Base-by-base conservation (phyloP, 2,797 vertebrate species). In the Malurus splendens region DNA sequence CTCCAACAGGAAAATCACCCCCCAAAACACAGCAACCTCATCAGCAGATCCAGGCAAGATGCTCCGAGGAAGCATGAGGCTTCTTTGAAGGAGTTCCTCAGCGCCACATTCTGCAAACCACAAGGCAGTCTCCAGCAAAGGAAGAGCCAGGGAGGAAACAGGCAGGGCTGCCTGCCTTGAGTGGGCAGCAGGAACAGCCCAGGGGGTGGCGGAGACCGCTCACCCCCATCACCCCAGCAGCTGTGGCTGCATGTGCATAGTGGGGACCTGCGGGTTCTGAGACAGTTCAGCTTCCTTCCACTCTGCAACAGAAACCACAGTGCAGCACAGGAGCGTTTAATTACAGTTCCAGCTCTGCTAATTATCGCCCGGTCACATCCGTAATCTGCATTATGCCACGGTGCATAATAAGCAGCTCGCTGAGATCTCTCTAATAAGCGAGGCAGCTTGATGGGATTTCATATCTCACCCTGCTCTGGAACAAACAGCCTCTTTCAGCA, bases 301-400 rank as follows among this genome's bases (percentile, higher is more conserved):
- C 82, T 90, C 61, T 86, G 94, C 59, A 78, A 92, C 74, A 96
- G 73, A 94, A 95, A 96, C 92, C 96, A 90, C 72, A 84, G 90
- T 4, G 10, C 93, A 94, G 82, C 92, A 92, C 86, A 96, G 95
- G 86, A 96, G 85, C 60, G 23, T 94, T 96, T 97, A 97, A 97
- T 96, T 97, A 97, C 91, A 93, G 91, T 77, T 96, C 90, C 92
- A 94, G 93, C 90, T 96, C 96, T 82, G 93, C 94, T 97, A 97
- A 97, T 97, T 97, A 97, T 94, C 55, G 51, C 96, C 93, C 65
- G 93, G 96, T 95, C 95, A 93, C 93, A 96, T 96, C 93, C 68
- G 87, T 96, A 96, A 97, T 97, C 94, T 96, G 95, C 90, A 96
- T 93, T 93, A 96, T 87, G 87, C 95, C 93, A 94, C 17, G 75